A percentile compares a stretch with the other conserved stretches of the same genome.
These are phyloP conservation scores for Columba guinea DNA, from an alignment of 2,797 vertebrate species.

Conservation along the genomic window DNA sequence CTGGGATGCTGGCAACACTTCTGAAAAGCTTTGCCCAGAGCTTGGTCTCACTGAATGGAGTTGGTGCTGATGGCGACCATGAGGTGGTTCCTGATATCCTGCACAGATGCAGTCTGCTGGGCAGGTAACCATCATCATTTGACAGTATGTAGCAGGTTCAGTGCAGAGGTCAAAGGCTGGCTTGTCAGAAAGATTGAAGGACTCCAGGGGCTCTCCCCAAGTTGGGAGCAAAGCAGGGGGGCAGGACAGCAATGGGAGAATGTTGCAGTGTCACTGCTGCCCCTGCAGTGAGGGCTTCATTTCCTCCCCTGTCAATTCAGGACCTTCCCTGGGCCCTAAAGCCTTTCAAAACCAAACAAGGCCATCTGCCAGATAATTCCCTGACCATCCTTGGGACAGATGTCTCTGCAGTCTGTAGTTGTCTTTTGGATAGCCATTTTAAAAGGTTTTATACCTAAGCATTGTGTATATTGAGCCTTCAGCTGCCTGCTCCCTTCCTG, in stretches of 20 bases:
- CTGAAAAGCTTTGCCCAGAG: slow-evolving; percentile 3
- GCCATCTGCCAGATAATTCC: neutral
- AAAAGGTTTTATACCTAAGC: neutral
- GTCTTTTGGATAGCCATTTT: neutral
- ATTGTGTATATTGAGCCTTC: neutral
- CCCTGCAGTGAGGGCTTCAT: neutral
- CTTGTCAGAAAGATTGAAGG: neutral
- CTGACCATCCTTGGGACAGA: neutral
- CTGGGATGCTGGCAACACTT: neutral
- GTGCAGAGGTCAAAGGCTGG: neutral
- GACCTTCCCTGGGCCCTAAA: neutral
- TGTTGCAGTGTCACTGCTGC: neutral
- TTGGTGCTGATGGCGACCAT: neutral
- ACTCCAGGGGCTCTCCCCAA: neutral
- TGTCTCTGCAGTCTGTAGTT: neutral
- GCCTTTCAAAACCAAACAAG: neutral
- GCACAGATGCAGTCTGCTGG: neutral
- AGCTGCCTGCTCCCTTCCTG: neutral
- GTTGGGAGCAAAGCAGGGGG: accelerated
- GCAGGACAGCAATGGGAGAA: neutral
- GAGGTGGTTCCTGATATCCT: neutral
- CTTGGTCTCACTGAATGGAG: neutral
- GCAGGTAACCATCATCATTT: neutral
- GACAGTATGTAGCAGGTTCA: neutral
- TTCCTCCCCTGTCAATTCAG: neutral